phyloP scores from a whole-genome alignment of 2,888 invertebrate species.

The Drosophila longiperda region DNA sequence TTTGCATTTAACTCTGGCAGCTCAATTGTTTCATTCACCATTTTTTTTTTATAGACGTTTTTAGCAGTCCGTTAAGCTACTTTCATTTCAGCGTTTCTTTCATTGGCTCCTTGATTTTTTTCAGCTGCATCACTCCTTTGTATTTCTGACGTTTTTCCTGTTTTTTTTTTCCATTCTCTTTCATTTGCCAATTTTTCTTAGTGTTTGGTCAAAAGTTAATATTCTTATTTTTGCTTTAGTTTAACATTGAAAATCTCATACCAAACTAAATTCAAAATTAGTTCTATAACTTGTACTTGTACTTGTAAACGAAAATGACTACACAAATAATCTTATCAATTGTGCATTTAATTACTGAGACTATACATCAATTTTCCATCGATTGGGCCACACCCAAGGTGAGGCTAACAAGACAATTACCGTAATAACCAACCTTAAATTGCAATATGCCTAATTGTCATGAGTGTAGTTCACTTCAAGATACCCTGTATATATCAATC shows the following conservation, averaged over 20 bases:
- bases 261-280: neutral
- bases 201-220: neutral
- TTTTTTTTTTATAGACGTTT: neutral
- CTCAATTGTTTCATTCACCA: conserved; percentile 1
- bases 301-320: neutral
- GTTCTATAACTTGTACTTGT: neutral
- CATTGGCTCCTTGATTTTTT: neutral
- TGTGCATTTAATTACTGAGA: conserved; percentile 23
- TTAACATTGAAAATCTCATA: neutral
- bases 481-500: neutral
- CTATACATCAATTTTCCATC: conserved; percentile 28
- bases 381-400: conserved; percentile 39
- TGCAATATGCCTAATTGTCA: conserved; percentile 9
- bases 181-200: neutral
- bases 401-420: conserved; percentile 62
- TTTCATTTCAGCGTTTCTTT: neutral
- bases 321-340: conserved; percentile 37
- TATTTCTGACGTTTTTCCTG: neutral
- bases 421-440: conserved; percentile 56
- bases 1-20: neutral
- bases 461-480: neutral
- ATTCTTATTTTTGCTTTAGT: neutral
- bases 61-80: neutral
- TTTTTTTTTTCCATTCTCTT: neutral
- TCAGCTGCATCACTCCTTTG: neutral